A percentile compares a stretch with the other conserved stretches of the same genome.
Conservation (phyloP, 23 tunicate genomes). For the Trididemnum nubilum region DNA sequence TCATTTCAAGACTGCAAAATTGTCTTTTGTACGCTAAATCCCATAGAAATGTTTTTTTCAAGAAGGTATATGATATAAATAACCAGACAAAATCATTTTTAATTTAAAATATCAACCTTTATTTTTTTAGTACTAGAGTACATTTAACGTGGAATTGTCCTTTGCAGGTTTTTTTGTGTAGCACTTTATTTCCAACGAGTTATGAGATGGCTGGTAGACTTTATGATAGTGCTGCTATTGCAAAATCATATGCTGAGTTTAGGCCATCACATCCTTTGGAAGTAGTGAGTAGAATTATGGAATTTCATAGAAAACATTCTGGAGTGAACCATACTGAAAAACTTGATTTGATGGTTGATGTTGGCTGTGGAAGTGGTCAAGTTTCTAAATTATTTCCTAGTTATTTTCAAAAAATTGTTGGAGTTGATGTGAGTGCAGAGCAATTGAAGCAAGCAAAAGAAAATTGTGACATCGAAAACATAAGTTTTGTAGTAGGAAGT, state of each 20-base stretch:
- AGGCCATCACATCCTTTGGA: not conserved
- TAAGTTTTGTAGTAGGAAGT: slow-evolving; percentile 21
- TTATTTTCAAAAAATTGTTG: slow-evolving; percentile 23
- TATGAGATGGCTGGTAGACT: no score
- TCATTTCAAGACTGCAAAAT: no score
- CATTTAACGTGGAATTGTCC: no score
- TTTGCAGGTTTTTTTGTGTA: no score
- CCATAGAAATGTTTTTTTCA: no score
- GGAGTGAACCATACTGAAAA: slow-evolving; percentile 3
- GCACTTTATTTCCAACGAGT: no score
- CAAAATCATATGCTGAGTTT: not conserved
- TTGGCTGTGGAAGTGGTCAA: slow-evolving; percentile 69
- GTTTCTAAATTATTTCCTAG: slow-evolving; percentile 16
- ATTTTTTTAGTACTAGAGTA: no score
- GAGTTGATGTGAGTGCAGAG: slow-evolving; percentile 40
- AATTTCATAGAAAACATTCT: not conserved
- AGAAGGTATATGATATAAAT: no score
- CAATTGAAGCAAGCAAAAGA: slow-evolving; percentile 48
- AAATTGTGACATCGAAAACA: slow-evolving; percentile 1
- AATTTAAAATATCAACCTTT: no score
- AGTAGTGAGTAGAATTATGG: not conserved
- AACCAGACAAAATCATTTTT: no score
- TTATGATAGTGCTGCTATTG: not conserved
- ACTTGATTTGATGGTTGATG: slow-evolving; percentile 40
- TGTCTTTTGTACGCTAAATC: no score